phyloP scores from a whole-genome alignment of 2,797 vertebrate genomes.

The Macrochelys suwanniensis region DNA sequence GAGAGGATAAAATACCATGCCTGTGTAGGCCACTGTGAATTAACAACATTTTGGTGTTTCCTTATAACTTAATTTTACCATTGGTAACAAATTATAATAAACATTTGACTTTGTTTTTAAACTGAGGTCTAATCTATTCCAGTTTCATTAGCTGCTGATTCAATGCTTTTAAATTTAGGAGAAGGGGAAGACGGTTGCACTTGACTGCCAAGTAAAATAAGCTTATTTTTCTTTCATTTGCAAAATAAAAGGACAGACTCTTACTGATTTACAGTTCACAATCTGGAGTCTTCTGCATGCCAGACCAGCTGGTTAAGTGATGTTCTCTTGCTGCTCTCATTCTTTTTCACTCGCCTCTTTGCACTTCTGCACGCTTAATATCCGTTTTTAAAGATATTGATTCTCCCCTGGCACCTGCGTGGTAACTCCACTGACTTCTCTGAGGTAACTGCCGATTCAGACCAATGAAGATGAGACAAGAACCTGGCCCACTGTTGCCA shows the following conservation, averaged over 20 bases:
- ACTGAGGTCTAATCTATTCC: neutral
- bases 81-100: rapidly evolving
- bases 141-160: neutral
- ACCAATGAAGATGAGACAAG: neutral
- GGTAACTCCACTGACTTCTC: neutral
- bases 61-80: neutral
- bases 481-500: neutral
- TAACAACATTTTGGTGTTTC: neutral
- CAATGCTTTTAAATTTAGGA: neutral
- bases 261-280: neutral
- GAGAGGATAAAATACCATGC: too few species aligned
- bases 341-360: neutral
- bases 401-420: neutral
- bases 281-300: neutral
- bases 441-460: neutral
- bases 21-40: neutral
- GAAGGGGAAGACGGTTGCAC: rapidly evolving
- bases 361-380: neutral
- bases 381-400: neutral
- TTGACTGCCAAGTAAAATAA: neutral
- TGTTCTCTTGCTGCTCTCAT: neutral
- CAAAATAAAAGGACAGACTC: neutral
- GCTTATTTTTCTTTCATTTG: neutral
- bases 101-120: neutral
- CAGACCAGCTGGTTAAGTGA: neutral